A percentile compares a stretch with the other conserved stretches of the same genome.
Conservation (phyloP, 2,888 invertebrate genomes). For the Dione vanillae region DNA sequence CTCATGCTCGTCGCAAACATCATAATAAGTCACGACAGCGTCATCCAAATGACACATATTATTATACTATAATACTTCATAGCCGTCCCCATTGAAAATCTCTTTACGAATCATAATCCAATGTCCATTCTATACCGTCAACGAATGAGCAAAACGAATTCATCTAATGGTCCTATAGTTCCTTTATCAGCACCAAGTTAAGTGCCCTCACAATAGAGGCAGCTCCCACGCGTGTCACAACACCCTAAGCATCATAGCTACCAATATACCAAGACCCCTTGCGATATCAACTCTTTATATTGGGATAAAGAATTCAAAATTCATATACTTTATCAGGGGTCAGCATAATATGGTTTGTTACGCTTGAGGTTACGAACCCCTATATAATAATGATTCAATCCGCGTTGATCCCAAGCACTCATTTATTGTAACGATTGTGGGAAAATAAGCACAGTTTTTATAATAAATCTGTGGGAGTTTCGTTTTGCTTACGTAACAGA, state of each 20-base stretch:
- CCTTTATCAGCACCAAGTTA: constrained; percentile 79
- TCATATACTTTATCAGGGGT: constrained; percentile 49
- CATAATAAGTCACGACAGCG: not conserved
- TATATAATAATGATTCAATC: constrained; percentile 69
- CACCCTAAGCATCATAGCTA: constrained; percentile 66
- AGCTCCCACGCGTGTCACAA: constrained; percentile 83
- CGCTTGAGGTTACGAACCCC: constrained; percentile 61
- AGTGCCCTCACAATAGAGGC: constrained; percentile 78
- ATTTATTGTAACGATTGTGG: constrained; percentile 76
- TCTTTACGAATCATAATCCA: constrained; percentile 78
- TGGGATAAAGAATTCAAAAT: constrained; percentile 17
- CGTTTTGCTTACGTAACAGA: constrained; percentile 67
- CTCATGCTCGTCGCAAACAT: not conserved
- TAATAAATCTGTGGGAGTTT: constrained; percentile 81
- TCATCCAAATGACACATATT: constrained; percentile 36
- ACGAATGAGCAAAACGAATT: constrained; percentile 82
- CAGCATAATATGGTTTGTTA: constrained; percentile 55
- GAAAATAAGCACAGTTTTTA: constrained; percentile 78
- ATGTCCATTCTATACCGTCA: constrained; percentile 75
- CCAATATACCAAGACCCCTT: constrained; percentile 51
- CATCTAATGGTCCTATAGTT: constrained; percentile 79
- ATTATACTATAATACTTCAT: constrained; percentile 55
- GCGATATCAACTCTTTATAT: constrained; percentile 18
- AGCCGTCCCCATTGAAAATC: constrained; percentile 62
- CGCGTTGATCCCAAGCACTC: constrained; percentile 71